phyloP scores from a whole-genome alignment of 1,140 invertebrate species.

The Trinorchestia longiramus region DNA sequence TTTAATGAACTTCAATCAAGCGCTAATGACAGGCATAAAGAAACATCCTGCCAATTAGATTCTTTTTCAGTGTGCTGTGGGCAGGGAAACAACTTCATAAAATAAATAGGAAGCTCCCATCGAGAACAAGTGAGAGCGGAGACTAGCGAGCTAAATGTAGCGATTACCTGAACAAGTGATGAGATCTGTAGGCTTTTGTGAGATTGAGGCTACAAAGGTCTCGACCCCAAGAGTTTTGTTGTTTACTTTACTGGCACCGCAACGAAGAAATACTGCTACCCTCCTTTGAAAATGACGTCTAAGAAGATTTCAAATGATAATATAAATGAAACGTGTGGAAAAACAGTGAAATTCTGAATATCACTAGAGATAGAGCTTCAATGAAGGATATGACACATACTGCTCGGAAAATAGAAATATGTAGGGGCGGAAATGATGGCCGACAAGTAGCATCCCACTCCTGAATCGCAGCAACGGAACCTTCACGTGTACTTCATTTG shows the following conservation, averaged over 20 bases:
- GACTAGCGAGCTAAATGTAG: neutral
- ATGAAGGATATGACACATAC: neutral
- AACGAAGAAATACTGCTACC: neutral
- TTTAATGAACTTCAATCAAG: slow-evolving; percentile 18
- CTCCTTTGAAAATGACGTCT: neutral
- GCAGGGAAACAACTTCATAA: neutral
- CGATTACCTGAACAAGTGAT: neutral
- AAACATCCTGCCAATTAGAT: neutral
- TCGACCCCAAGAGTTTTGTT: neutral
- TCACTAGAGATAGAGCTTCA: neutral
- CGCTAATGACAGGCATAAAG: slow-evolving; percentile 5
- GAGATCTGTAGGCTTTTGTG: neutral
- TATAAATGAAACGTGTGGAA: neutral
- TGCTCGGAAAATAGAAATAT: neutral
- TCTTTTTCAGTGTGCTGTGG: neutral
- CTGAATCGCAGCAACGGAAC: too few species aligned
- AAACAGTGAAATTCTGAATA: neutral
- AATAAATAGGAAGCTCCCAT: neutral
- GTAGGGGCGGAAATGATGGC: neutral
- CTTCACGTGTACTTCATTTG: too few species aligned
- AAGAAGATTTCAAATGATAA: neutral
- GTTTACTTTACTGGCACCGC: neutral
- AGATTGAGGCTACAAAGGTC: neutral
- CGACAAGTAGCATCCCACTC: too few species aligned
- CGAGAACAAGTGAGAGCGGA: neutral